A percentile compares a stretch with the other conserved stretches of the same genome.
phyloP scores from a whole-genome alignment of 1,140 invertebrate genomes.

The Limonius californicus region DNA sequence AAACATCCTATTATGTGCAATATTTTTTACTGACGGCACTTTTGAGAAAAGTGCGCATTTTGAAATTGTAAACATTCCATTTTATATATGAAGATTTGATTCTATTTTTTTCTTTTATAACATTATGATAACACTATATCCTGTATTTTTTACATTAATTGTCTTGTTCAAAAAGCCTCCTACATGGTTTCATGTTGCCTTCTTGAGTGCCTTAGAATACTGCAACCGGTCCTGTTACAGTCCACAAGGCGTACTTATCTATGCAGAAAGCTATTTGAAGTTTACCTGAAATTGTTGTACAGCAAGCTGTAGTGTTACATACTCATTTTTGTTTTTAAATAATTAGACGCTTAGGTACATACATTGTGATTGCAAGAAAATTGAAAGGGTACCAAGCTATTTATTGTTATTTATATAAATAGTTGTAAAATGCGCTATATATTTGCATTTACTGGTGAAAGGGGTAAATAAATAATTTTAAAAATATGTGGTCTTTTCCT shows the following conservation, averaged over 20 bases:
- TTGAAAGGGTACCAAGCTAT: conserved; percentile 4
- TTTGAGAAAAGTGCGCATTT: no score
- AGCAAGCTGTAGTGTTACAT: neutral
- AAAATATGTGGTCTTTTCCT: no score
- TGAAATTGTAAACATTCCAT: neutral
- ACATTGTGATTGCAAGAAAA: conserved; percentile 5
- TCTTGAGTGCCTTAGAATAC: neutral
- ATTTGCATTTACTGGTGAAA: conserved; percentile 14
- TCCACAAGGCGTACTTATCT: no score
- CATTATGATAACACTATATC: neutral
- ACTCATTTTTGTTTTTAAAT: neutral
- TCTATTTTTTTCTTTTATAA: neutral
- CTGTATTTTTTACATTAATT: neutral
- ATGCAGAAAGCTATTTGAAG: no score
- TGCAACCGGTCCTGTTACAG: neutral
- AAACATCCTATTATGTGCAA: conserved; percentile 1
- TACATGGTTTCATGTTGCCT: neutral
- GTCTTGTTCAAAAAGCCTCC: neutral
- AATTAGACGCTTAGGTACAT: neutral
- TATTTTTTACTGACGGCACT: neutral
- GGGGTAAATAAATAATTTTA: conserved; percentile 4
- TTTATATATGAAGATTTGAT: neutral
- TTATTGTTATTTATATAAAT: conserved; percentile 15
- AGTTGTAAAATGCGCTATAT: conserved; percentile 12
- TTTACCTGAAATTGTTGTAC: neutral